Base-by-base conservation (phyloP, 2,888 invertebrate genomes). In the Molanna angustata region DNA sequence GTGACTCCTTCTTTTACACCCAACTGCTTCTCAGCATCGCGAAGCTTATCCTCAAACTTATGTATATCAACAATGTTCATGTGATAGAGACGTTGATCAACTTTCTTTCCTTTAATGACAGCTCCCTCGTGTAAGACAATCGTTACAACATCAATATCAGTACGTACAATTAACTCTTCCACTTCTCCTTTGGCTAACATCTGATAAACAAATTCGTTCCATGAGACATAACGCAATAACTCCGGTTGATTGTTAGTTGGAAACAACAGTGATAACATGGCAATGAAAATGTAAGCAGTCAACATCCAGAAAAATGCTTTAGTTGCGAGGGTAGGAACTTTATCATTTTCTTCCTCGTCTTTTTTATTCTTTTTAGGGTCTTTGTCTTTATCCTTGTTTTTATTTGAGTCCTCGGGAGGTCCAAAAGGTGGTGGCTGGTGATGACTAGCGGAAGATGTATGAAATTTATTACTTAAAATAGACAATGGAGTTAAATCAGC, bases 191-290 rank as follows among this genome's bases (percentile, higher is more conserved):
- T 92, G 0, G 90, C 86, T 49, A 98, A 72, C 90, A 98, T 92
- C 57, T 94, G 88, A 70, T 95, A 88, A 0, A 94, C 84, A 75
- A 98, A 98, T 72, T 97, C 96, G 72, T 94, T 94, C 97, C 97
- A 98, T 0, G 94, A 91, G 1, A 94, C 88, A 67, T 88, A 90
- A 21, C 88, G 76, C n/a, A 61, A 64, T 68, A 87, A 86, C 76
- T 91, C 90, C 60, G 85, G 87, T 62, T 88, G 85, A 61, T 78
- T 80, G 52, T 82, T 84, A 71, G 81, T 82, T 0, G 88, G 86
- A 57, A 89, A 81, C 49, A 90, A 67, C 33, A 88, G 67, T 1
- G 88, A 85, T 58, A 88, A 79, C 50, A 86, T 74, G n/a, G 86
- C 80, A 19, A 88, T 80, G 22, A 88, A 77, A 72, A 88, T 80